Conservation (phyloP, 1,140 invertebrate genomes). For the Drosophila navojoa region DNA sequence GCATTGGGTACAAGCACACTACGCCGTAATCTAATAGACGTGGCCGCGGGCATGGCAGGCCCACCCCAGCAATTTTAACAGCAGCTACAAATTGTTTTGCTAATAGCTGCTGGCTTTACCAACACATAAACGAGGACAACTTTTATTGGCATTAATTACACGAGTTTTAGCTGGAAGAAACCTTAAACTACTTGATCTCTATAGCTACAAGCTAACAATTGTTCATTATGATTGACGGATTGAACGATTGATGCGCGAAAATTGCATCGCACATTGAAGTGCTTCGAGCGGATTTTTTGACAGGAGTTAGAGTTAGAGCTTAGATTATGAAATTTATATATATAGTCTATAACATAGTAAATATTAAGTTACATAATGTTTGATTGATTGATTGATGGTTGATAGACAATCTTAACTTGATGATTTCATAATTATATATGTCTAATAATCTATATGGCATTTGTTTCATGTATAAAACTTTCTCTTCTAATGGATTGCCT, state of each 20-base stretch:
- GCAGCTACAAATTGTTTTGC: constrained; percentile 29
- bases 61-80: constrained; percentile 25
- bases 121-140: constrained; percentile 6
- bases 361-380: not conserved
- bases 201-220: not conserved
- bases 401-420: too few species aligned
- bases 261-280: too few species aligned
- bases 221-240: not conserved
- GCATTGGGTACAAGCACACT: constrained; percentile 43
- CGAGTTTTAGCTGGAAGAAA: not conserved
- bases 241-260: too few species aligned
- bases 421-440: too few species aligned
- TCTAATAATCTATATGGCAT: too few species aligned
- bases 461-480: too few species aligned
- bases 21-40: constrained; percentile 46
- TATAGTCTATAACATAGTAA: too few species aligned
- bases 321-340: too few species aligned
- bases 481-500: too few species aligned
- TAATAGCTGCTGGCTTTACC: constrained; percentile 32
- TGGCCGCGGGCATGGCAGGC: constrained; percentile 38
- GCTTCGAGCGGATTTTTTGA: too few species aligned
- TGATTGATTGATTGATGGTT: not conserved
- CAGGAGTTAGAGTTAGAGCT: too few species aligned
- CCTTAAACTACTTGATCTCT: not conserved
- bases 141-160: constrained; percentile 2